These are phyloP conservation scores for Silurus asotus DNA, from an alignment of 2,113 vertebrate species.

Conservation along the genomic window DNA sequence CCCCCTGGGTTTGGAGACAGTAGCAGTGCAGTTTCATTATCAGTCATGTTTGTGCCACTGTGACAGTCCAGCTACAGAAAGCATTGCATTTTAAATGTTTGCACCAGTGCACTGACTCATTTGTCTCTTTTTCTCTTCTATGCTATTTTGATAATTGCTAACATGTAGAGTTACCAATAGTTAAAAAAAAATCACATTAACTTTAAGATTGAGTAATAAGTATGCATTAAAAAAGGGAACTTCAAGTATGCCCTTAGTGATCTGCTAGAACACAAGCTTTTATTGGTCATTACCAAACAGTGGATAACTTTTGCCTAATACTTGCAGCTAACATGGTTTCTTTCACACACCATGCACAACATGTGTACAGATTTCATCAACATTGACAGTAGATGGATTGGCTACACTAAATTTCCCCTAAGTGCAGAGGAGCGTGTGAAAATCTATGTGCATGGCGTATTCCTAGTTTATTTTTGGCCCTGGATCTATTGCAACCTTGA, in stretches of 20 bases:
- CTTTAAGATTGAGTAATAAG: neutral
- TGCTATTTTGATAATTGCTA: neutral
- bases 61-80: neutral
- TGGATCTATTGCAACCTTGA: neutral
- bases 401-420: neutral
- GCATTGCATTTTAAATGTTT: slow-evolving; percentile 2
- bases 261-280: neutral
- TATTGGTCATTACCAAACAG: neutral
- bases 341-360: neutral
- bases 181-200: neutral
- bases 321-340: neutral
- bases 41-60: neutral
- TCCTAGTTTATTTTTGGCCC: neutral
- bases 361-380: neutral
- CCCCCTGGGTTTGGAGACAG: neutral
- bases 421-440: neutral
- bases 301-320: neutral
- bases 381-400: neutral
- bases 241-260: neutral
- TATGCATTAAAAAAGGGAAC: slow-evolving; percentile 1
- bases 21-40: neutral
- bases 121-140: neutral
- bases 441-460: neutral
- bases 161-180: neutral
- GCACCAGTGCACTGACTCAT: neutral